Percentiles rank a stretch among this genome's conserved stretches.
Evolutionary conservation across 2,888 invertebrate species (phyloP).

Genomic region (Eudemis profundana): DNA sequence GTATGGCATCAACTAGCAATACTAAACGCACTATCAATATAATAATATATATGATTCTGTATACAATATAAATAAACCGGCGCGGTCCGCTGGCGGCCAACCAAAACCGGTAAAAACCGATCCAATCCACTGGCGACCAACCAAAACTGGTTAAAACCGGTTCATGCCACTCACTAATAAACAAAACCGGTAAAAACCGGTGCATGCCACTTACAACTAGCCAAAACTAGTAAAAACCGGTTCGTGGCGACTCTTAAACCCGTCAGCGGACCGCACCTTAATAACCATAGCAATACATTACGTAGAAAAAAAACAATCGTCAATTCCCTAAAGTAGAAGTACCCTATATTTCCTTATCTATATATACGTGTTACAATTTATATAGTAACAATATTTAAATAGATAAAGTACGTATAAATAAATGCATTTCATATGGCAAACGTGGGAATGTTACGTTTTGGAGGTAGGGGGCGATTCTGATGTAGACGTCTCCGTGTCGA

Average conservation of each 20-base stretch:
- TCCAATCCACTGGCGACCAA: too few species aligned
- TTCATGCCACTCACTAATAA: too few species aligned
- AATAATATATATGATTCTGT: constrained; percentile 45
- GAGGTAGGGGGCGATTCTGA: background rate
- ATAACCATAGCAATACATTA: constrained; percentile 63
- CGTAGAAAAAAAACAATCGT: constrained; percentile 54
- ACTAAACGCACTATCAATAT: constrained; percentile 64
- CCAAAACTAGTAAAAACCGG: too few species aligned
- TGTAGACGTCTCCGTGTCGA: background rate
- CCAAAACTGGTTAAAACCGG: too few species aligned
- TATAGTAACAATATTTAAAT: constrained; percentile 48
- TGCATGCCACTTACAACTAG: too few species aligned
- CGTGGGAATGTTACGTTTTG: constrained; percentile 65
- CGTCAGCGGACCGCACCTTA: constrained; percentile 48
- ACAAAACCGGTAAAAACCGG: too few species aligned
- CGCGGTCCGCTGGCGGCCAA: constrained; percentile 14
- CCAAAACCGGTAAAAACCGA: background rate
- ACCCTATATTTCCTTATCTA: constrained; percentile 73
- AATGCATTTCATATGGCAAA: constrained; percentile 78
- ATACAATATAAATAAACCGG: constrained; percentile 31
- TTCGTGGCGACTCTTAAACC: too few species aligned
- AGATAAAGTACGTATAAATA: constrained; percentile 61
- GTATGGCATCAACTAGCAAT: constrained; percentile 78
- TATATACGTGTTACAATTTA: constrained; percentile 53
- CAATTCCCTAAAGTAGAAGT: constrained; percentile 75